A percentile compares a stretch with the other conserved stretches of the same genome.
Evolutionary conservation across 1,140 invertebrate genomes (phyloP).

Genomic region (Globodera rostochiensis): DNA sequence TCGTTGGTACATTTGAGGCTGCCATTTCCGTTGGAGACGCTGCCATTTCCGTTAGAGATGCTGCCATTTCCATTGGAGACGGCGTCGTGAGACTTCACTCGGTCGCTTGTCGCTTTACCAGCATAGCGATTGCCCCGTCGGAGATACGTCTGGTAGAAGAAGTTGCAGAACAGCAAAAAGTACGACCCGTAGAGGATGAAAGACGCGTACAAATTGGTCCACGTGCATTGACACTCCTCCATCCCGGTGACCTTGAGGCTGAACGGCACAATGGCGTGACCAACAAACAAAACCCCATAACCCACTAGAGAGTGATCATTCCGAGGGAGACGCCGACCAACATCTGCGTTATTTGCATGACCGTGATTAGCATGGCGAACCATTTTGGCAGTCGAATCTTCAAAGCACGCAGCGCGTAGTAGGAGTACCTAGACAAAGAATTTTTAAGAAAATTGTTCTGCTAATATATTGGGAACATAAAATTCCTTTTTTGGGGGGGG

Average conservation of each 20-base stretch:
- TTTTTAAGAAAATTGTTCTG: too few species aligned
- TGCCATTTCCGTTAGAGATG: not conserved
- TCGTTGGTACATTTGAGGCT: too few species aligned
- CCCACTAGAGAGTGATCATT: constrained; percentile 71
- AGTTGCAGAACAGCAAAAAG: constrained; percentile 69
- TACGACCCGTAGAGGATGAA: constrained; percentile 85
- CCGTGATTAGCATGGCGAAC: constrained; percentile 88
- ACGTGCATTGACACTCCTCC: constrained; percentile 79
- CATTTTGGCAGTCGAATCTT: constrained; percentile 82
- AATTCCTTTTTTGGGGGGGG: too few species aligned
- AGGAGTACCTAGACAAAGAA: constrained; percentile 88
- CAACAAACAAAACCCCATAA: not conserved
- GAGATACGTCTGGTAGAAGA: constrained; percentile 71
- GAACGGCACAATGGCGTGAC: constrained; percentile 64
- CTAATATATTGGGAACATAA: too few species aligned
- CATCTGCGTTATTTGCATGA: constrained; percentile 91
- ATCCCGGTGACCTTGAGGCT: constrained; percentile 67
- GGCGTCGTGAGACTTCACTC: not conserved
- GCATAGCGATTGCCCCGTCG: constrained; percentile 48
- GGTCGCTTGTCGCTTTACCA: not conserved
- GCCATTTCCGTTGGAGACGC: too few species aligned
- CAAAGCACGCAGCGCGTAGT: constrained; percentile 83
- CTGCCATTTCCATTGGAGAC: constrained; percentile 7
- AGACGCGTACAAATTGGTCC: constrained; percentile 85
- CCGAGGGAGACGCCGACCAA: constrained; percentile 87